A percentile compares a stretch with the other conserved stretches of the same genome.
Evolutionary conservation across 1,140 invertebrate genomes (phyloP).

Genomic region (Venturia canescens): DNA sequence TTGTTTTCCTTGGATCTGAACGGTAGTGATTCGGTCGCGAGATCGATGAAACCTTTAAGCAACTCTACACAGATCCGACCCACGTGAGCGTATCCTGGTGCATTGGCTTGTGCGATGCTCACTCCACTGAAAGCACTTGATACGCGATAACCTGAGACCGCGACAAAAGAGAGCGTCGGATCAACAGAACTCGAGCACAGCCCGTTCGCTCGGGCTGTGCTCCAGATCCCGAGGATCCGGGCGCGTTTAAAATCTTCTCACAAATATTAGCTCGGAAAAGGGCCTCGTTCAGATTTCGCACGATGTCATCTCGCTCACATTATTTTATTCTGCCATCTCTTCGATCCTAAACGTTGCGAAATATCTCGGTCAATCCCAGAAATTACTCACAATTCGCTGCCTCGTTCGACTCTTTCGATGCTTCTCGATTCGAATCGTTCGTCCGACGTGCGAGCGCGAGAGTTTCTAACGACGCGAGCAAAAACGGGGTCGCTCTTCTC

Average conservation of each 20-base stretch:
- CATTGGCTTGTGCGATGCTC: too few relatives aligned
- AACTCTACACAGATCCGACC: slow-evolving; percentile 4
- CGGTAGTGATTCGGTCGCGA: slow-evolving; percentile 30
- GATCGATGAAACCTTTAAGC: slow-evolving; percentile 41
- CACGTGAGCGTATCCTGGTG: too few relatives aligned
- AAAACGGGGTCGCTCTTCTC: too few relatives aligned
- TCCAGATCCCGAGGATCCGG: slow-evolving; percentile 27
- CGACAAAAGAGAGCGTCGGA: slow-evolving; percentile 13
- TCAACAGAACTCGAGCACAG: not conserved
- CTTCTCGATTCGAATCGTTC: too few relatives aligned
- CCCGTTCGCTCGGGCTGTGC: not conserved
- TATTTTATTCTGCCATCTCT: not conserved
- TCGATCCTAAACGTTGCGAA: not conserved
- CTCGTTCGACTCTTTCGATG: too few relatives aligned
- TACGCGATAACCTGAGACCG: slow-evolving; percentile 10
- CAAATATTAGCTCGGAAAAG: not conserved
- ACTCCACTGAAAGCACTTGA: slow-evolving; percentile 13
- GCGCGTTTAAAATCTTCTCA: slow-evolving; percentile 3
- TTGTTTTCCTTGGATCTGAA: not conserved
- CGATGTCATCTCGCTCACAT: not conserved
- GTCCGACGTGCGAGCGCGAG: too few relatives aligned
- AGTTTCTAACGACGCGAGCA: too few relatives aligned
- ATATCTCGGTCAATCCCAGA: not conserved
- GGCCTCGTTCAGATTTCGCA: not conserved
- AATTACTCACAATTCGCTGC: not conserved